These are phyloP conservation scores for Vanacampus margaritifer DNA, from an alignment of 2,113 vertebrate species.

Conservation along the genomic window DNA sequence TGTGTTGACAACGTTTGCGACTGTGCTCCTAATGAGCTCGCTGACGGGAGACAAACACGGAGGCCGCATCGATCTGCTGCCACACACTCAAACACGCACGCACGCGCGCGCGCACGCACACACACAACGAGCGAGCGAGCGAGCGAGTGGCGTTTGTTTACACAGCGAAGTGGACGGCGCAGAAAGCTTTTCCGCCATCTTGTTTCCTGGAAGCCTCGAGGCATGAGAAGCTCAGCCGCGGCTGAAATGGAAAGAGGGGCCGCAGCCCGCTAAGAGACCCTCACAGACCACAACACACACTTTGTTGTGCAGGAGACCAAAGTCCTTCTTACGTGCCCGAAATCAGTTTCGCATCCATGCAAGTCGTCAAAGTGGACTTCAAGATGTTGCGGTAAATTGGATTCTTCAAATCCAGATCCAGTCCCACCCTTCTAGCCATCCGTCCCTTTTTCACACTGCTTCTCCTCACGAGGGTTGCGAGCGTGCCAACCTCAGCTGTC, in stretches of 20 bases:
- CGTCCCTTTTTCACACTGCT: too few relatives aligned
- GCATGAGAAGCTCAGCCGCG: slow-evolving; percentile 14
- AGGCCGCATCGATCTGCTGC: slow-evolving; percentile 33
- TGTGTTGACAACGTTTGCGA: slow-evolving; percentile 24
- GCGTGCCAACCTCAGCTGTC: too few relatives aligned
- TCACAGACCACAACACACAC: too few relatives aligned
- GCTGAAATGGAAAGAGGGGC: slow-evolving; percentile 34
- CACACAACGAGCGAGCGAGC: not conserved
- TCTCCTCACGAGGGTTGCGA: too few relatives aligned
- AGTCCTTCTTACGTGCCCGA: not conserved
- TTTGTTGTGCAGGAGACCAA: not conserved
- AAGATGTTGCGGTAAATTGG: too few relatives aligned
- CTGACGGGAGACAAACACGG: slow-evolving; percentile 21
- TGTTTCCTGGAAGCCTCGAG: slow-evolving; percentile 41
- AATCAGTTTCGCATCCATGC: not conserved
- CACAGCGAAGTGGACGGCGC: slow-evolving; percentile 16
- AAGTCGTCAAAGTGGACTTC: too few relatives aligned
- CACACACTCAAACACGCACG: not conserved
- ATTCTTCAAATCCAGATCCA: too few relatives aligned
- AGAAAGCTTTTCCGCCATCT: slow-evolving; percentile 50
- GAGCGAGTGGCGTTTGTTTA: slow-evolving; percentile 29
- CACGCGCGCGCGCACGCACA: slow-evolving; percentile 4
- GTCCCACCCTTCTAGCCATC: too few relatives aligned
- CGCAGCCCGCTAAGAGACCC: slow-evolving; percentile 18
- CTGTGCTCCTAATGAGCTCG: slow-evolving; percentile 27